These are phyloP conservation scores for Sylvicola cinctus DNA, from an alignment of 2,888 invertebrate species.

Conservation along the genomic window DNA sequence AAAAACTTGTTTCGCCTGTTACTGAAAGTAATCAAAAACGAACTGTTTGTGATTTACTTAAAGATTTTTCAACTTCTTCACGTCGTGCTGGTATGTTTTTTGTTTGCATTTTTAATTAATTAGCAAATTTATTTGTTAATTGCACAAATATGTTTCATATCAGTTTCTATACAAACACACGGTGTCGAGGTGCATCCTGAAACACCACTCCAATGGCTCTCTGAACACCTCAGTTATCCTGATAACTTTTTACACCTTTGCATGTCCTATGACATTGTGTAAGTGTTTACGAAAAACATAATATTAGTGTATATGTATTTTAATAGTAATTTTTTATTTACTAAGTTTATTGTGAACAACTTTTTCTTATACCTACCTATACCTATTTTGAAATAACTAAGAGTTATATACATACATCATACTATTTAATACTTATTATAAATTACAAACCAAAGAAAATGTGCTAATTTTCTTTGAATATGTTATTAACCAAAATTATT, in stretches of 20 bases:
- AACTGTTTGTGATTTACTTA: constrained; percentile 19
- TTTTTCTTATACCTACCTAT: too few relatives aligned
- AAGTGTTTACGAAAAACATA: too few relatives aligned
- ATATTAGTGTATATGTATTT: too few relatives aligned
- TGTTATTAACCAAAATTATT: too few relatives aligned
- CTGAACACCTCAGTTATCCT: constrained; percentile 92
- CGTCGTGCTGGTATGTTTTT: constrained; percentile 18
- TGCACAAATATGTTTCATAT: background rate
- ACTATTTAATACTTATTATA: too few relatives aligned
- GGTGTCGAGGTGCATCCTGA: constrained; percentile 73
- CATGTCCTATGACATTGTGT: constrained; percentile 22
- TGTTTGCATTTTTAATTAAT: background rate
- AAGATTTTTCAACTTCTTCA: constrained; percentile 22
- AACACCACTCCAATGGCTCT: constrained; percentile 90
- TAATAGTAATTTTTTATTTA: too few relatives aligned
- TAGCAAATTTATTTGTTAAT: too few relatives aligned
- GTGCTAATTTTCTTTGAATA: too few relatives aligned
- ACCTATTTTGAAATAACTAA: too few relatives aligned
- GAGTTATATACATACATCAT: too few relatives aligned
- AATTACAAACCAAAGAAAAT: too few relatives aligned
- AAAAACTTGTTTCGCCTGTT: constrained; percentile 21
- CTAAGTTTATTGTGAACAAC: too few relatives aligned
- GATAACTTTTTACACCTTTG: constrained; percentile 94
- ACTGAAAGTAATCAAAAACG: constrained; percentile 21
- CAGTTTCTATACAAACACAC: constrained; percentile 65